Evolutionary conservation across 2,888 invertebrate genomes (phyloP), one percentile per base, ranked within the genome.

Genomic region (Gari tellinella): DNA sequence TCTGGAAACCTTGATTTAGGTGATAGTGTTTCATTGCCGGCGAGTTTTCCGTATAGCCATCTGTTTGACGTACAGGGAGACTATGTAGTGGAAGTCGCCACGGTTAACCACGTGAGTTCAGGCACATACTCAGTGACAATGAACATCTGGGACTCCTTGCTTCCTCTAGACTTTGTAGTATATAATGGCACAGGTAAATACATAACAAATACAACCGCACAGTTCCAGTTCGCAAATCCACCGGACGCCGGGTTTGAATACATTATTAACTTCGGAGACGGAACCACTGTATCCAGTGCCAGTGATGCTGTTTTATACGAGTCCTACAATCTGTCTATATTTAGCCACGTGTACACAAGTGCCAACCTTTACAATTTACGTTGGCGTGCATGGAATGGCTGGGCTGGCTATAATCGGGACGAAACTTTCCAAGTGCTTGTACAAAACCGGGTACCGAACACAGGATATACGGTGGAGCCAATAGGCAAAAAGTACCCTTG

Each of bases 401-500:
- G 21, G 8, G 10, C 4, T 10, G 10, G 31, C 31, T 78, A 73
- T 25, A 38, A 46, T 10, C 43, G 67, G 17, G 43, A 31, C 2
- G 78, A 70, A 60, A 46, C 37, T 7, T 64, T 74, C 37, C 15
- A 53, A n/a, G 61, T 78, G 26, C 61, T 70, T 7, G 64, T 78
- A 17, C 78, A 78, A 61, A 78, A 78, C 37, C 53, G 48, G n/a
- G 63, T 78, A 5, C 78, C 78, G 7, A 45, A 43, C 25, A 60
- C 45, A 2, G 56, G 55, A 14, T 78, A 41, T 31, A 52, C 56
- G 5, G 43, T 74, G 1, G 67, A 67, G 25, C 78, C 78, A 25
- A 15, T 61, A 7, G 49, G 46, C 8, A 64, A 57, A 49, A 78
- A 78, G 52, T 78, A 78, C 23, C 78, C 78, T 8, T 78, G 78